Percentiles rank a stretch among this genome's conserved stretches.
These are phyloP conservation scores for Solenodon paradoxus DNA, from an alignment of 2,113 vertebrate species.

Conservation along the genomic window DNA sequence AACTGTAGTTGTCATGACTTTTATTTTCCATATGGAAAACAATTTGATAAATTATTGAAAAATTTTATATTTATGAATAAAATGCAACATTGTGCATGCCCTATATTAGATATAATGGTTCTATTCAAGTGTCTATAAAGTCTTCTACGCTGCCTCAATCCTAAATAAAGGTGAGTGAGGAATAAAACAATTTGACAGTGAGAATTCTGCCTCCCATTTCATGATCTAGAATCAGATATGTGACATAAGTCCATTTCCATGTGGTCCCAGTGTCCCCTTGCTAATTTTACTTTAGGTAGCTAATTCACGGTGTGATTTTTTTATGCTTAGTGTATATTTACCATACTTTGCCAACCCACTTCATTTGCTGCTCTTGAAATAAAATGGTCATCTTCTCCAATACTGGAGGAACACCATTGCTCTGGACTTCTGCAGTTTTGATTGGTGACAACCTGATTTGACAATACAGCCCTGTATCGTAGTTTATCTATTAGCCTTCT, in stretches of 20 bases:
- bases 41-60: neutral
- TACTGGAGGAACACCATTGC: neutral
- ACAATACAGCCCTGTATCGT: neutral
- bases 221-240: neutral
- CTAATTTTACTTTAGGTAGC: neutral
- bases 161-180: neutral
- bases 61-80: neutral
- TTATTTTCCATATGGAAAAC: neutral
- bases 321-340: neutral
- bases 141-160: neutral
- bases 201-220: neutral
- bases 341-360: neutral
- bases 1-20: neutral
- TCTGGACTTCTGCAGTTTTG: neutral
- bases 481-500: neutral
- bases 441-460: neutral
- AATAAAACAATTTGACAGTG: neutral
- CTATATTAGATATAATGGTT: neutral
- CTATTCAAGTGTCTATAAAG: neutral
- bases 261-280: neutral
- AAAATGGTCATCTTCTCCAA: neutral
- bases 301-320: neutral
- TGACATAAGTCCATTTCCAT: neutral
- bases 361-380: neutral
- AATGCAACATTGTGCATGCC: too few relatives aligned